Conservation (phyloP, 2,113 vertebrate genomes). For the Anarhynchus alexandrinus region DNA sequence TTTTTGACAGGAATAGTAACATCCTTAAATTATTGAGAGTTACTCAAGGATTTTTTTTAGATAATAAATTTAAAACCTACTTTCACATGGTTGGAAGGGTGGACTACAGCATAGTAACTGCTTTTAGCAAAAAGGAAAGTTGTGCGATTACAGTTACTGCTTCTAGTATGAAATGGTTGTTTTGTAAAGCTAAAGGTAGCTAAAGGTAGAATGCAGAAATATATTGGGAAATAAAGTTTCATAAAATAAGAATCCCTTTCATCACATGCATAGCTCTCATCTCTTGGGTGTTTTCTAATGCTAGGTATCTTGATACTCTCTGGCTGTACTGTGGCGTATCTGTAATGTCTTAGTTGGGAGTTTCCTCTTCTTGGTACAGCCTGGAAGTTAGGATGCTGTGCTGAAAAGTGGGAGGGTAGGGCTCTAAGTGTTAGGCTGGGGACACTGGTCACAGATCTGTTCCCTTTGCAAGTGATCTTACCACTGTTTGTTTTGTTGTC, state of each 20-base stretch:
- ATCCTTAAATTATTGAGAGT: not conserved
- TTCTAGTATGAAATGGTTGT: not conserved
- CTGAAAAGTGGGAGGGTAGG: not conserved
- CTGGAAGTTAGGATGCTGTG: not conserved
- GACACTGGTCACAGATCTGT: not conserved
- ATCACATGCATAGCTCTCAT: not conserved
- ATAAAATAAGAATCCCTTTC: not conserved
- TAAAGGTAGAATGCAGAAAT: not conserved
- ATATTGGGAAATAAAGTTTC: not conserved
- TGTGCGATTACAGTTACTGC: not conserved
- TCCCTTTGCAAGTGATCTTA: not conserved
- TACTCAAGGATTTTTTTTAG: not conserved
- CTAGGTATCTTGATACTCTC: not conserved
- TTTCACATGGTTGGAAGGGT: not conserved
- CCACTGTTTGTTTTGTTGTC: not conserved
- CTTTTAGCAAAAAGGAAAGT: not conserved
- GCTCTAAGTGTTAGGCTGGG: not conserved
- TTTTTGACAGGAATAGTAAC: not conserved
- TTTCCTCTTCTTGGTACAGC: not conserved
- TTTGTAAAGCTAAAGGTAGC: not conserved
- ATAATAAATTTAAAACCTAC: not conserved
- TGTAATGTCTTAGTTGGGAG: not conserved
- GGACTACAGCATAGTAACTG: not conserved
- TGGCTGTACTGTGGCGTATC: not conserved
- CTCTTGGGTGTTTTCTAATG: not conserved